phyloP scores from a whole-genome alignment of 2,888 invertebrate genomes.

The Galerucella pusilla region DNA sequence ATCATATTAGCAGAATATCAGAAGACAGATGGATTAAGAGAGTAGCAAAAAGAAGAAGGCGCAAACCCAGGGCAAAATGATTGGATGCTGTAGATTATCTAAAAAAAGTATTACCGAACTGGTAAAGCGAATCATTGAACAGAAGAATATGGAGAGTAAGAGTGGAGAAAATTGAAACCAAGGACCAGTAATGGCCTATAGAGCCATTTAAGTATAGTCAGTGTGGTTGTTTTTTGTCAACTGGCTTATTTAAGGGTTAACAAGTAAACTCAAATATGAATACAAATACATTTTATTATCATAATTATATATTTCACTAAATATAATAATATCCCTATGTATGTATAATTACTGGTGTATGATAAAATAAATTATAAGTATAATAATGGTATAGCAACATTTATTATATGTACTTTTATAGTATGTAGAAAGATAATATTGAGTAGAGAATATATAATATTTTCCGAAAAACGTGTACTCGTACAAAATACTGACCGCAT shows the following conservation, averaged over 20 bases:
- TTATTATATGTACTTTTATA: slow-evolving; percentile 63
- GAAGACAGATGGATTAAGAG: no score
- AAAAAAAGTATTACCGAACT: no score
- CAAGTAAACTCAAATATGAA: slow-evolving; percentile 50
- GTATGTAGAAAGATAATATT: slow-evolving; percentile 65
- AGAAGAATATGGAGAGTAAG: no score
- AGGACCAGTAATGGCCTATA: no score
- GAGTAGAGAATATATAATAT: slow-evolving; percentile 63
- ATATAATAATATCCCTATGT: slow-evolving; percentile 65
- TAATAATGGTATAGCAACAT: slow-evolving; percentile 66
- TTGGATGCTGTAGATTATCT: no score
- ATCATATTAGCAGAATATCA: no score
- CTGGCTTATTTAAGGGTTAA: neutral
- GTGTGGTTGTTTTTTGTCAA: neutral
- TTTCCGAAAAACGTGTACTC: slow-evolving; percentile 66
- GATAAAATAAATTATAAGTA: slow-evolving; percentile 66
- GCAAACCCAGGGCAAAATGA: no score
- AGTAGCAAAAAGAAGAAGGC: no score
- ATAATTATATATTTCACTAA: slow-evolving; percentile 67
- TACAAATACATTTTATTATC: slow-evolving; percentile 68
- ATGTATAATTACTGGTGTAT: slow-evolving; percentile 65
- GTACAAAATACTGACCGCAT: slow-evolving; percentile 66
- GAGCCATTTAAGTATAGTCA: no score
- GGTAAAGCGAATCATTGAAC: no score
- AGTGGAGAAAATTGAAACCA: no score